A percentile compares a stretch with the other conserved stretches of the same genome.
Conservation (phyloP, 2,113 vertebrate species). For the Oriolus oriolus region DNA sequence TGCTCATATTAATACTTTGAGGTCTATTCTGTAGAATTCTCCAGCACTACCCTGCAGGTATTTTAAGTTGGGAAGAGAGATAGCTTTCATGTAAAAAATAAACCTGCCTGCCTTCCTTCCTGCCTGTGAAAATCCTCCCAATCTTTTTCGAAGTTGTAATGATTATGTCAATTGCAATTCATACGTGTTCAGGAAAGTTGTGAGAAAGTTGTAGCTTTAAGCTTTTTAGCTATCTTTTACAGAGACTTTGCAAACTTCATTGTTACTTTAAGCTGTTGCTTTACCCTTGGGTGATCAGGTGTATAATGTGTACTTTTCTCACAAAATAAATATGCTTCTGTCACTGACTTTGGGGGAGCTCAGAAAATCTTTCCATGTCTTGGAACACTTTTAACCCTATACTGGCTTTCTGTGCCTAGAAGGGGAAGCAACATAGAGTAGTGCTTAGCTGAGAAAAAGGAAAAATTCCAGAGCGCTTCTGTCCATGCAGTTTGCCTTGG, state of each 20-base stretch:
- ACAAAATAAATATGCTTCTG: not conserved
- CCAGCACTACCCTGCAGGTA: not conserved
- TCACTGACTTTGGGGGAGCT: not conserved
- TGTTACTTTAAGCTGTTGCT: not conserved
- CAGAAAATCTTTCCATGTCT: not conserved
- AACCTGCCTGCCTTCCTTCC: not conserved
- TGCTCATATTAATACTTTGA: not conserved
- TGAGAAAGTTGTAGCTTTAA: not conserved
- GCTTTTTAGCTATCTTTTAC: not conserved
- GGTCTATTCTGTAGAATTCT: not conserved
- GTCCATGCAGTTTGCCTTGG: not conserved
- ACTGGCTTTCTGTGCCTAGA: not conserved
- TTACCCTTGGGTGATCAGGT: not conserved
- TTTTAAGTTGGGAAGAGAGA: not conserved
- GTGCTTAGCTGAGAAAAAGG: not conserved
- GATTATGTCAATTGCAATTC: not conserved
- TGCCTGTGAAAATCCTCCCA: not conserved
- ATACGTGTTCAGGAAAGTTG: not conserved
- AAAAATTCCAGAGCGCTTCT: not conserved
- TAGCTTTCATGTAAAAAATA: not conserved
- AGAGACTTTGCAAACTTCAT: not conserved
- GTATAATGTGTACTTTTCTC: not conserved
- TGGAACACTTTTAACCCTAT: not conserved
- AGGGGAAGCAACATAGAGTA: not conserved
- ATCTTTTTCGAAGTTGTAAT: accelerated